phyloP scores from a whole-genome alignment of 2,113 vertebrate genomes.

The Neopipo cinnamomea region DNA sequence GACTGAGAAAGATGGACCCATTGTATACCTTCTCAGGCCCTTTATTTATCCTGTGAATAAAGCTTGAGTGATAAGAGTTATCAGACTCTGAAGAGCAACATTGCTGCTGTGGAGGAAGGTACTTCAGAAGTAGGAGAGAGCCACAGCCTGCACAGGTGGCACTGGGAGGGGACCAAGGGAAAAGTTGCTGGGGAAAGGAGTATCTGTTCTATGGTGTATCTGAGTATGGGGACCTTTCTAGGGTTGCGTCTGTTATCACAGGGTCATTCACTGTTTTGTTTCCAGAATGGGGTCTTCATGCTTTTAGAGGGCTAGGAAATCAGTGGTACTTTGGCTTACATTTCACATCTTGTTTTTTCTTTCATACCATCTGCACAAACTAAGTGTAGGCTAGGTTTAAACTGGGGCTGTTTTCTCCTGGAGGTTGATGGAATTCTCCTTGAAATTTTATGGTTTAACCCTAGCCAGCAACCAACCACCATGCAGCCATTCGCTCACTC shows the following conservation, averaged over 20 bases:
- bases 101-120: not conserved
- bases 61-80: not conserved
- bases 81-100: not conserved
- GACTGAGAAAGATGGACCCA: not conserved
- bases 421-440: not conserved
- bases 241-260: not conserved
- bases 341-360: not conserved
- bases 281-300: not conserved
- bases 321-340: not conserved
- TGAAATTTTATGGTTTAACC: not conserved
- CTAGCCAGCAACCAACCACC: not conserved
- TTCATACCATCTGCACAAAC: not conserved
- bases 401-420: not conserved
- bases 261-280: not conserved
- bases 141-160: not conserved
- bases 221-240: not conserved
- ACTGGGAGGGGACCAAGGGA: not conserved
- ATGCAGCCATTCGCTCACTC: not conserved
- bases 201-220: not conserved
- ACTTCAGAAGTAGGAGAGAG: not conserved
- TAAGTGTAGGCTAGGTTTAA: not conserved
- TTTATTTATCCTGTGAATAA: not conserved
- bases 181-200: not conserved
- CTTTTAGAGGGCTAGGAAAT: not conserved
- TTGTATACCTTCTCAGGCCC: not conserved